Base-by-base conservation (phyloP, 2,888 invertebrate genomes). In the Lepidochrysops patricia region DNA sequence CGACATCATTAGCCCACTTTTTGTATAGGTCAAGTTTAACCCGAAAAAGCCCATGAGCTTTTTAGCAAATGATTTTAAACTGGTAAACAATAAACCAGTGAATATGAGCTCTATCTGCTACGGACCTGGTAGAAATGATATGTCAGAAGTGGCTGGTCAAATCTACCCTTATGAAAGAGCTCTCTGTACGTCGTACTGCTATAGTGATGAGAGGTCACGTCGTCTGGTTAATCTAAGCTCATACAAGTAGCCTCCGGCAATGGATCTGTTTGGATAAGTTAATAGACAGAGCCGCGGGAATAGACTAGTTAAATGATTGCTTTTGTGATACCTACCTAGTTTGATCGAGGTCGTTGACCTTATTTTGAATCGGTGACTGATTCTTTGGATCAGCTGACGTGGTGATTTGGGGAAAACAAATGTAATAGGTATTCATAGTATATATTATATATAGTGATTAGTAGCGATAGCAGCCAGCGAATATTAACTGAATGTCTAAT, bases 51-150 rank as follows among this genome's bases (percentile, higher is more conserved):
- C 43, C 43, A 43, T 43, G 43, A 43, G 43, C 19, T 43, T 43
- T 43, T 43, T 43, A 43, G 19, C 43, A 43, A 43, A 43, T 43
- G 43, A 43, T 43, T 43, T 43, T 43, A 43, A 43, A 43, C 43
- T 19, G 7, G 37, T 15, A 37, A 43, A 43, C 43, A 23, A 4
- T 29, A 29, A 43, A 23, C 43, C 43, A 43, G 43, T 19, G 19
- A 4, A 43, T 4, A 19, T 19, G 43, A 43, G 19, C 43, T 19
- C 43, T 19, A 3, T 43, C 4, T 19, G 23, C 19, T 7, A 4
- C 9, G 23, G 7, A 2, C 1, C 2, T 9, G 9, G 4, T 43
- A 19, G 19, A 7, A 9, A 43, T 23, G 19, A 43, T 2, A 19
- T 19, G 1, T 23, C 43, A 15, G 19, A 19, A 1, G 2, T 9